These are phyloP conservation scores for Brachyopa scutellaris DNA, from an alignment of 2,888 invertebrate genomes.

Conservation along the genomic window DNA sequence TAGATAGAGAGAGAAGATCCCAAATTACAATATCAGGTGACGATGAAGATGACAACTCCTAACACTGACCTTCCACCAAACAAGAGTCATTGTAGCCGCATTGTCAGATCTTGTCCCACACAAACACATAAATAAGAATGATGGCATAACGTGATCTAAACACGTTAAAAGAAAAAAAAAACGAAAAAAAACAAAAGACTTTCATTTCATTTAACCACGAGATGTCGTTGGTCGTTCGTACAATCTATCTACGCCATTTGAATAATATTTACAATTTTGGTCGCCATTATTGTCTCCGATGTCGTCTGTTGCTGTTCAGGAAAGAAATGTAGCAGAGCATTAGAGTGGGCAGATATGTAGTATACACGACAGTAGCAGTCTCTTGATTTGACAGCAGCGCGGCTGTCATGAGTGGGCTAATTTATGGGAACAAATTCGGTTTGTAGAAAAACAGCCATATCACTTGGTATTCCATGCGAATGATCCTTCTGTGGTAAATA, in stretches of 20 bases:
- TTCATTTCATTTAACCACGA: conserved; percentile 44
- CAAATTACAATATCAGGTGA: background rate
- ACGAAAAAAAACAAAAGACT: conserved; percentile 36
- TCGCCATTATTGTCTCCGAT: conserved; percentile 18
- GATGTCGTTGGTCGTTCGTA: conserved; percentile 61
- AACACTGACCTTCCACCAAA: conserved; percentile 65
- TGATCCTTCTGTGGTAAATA: too few relatives aligned
- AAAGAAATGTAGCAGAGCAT: conserved; percentile 43
- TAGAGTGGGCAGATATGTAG: conserved; percentile 21
- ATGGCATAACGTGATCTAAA: conserved; percentile 40
- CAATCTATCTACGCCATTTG: conserved; percentile 54
- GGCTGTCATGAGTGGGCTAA: conserved; percentile 28
- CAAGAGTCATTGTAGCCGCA: conserved; percentile 62
- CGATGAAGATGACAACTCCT: conserved; percentile 48
- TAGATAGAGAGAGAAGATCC: background rate
- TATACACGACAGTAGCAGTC: conserved; percentile 1
- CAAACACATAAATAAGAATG: conserved; percentile 9
- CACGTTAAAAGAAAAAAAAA: conserved; percentile 13
- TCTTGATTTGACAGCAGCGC: conserved; percentile 33
- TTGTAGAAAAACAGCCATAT: conserved; percentile 29
- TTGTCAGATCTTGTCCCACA: background rate
- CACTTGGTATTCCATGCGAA: conserved; percentile 46
- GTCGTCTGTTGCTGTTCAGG: background rate
- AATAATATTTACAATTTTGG: conserved; percentile 60
- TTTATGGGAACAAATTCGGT: conserved; percentile 41